Conservation (phyloP, 2,797 vertebrate genomes). For the Sebastes ruberrimus region DNA sequence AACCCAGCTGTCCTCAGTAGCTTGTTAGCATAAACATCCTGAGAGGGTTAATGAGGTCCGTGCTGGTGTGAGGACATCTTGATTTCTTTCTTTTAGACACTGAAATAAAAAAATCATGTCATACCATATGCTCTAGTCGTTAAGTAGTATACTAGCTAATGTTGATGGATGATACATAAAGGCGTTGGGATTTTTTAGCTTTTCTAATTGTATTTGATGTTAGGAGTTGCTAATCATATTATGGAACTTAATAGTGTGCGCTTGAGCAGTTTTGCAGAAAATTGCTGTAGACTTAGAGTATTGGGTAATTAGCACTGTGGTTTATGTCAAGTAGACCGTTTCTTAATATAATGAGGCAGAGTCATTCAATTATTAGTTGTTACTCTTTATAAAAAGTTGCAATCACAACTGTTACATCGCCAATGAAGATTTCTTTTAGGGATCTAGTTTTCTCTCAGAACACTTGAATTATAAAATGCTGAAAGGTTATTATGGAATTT, state of each 20-base stretch:
- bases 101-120: not conserved
- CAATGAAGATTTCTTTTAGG: no score
- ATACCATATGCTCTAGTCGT: not conserved
- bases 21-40: constrained; percentile 22
- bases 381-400: not conserved
- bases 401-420: not conserved
- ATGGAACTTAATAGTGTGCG: not conserved
- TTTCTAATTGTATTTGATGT: not conserved
- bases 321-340: not conserved
- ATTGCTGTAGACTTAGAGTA: not conserved
- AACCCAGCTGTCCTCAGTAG: constrained; percentile 33
- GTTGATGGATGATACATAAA: not conserved
- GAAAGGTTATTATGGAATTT: no score
- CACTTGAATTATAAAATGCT: no score
- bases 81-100: not conserved
- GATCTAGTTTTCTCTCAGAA: no score
- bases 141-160: not conserved
- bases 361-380: not conserved
- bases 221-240: not conserved
- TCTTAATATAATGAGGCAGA: not conserved
- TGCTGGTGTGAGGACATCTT: not conserved
- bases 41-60: not conserved
- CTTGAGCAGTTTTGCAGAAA: not conserved
- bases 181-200: not conserved
- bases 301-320: not conserved